Conservation (phyloP, 2,113 vertebrate genomes). For the Cyrtonyx montezumae region DNA sequence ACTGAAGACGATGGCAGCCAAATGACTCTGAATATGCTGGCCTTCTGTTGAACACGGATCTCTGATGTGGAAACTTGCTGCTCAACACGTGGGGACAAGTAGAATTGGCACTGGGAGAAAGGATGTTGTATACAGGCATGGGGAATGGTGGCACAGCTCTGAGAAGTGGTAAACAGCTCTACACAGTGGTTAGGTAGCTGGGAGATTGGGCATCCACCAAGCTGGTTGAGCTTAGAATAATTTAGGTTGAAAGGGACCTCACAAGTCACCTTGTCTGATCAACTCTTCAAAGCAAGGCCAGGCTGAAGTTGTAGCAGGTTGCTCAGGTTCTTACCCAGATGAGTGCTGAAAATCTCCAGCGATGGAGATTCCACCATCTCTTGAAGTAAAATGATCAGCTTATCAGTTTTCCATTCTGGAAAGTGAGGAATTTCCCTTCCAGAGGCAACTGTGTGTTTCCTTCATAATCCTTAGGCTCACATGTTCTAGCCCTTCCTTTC, state of each 20-base stretch:
- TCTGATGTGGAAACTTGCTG: neutral
- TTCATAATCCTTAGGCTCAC: neutral
- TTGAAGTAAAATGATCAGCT: accelerated
- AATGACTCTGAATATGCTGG: neutral
- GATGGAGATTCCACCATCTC: neutral
- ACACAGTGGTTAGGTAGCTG: neutral
- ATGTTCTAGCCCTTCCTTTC: neutral
- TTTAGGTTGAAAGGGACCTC: neutral
- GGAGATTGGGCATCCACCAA: neutral
- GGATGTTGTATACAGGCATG: neutral
- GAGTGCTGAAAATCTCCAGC: neutral
- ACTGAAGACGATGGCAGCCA: neutral
- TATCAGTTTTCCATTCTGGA: neutral
- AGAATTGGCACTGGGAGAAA: neutral
- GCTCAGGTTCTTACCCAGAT: neutral
- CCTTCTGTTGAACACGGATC: neutral
- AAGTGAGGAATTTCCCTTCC: neutral
- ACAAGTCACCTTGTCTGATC: neutral
- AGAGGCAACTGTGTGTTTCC: neutral
- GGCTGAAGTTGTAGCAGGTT: neutral
- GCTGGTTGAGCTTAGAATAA: neutral
- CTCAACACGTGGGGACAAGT: neutral
- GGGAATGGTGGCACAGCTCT: neutral
- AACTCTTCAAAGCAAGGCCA: neutral
- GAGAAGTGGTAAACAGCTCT: neutral